Base-by-base conservation (phyloP, 2,888 invertebrate species). In the Eustalomyia histrio region DNA sequence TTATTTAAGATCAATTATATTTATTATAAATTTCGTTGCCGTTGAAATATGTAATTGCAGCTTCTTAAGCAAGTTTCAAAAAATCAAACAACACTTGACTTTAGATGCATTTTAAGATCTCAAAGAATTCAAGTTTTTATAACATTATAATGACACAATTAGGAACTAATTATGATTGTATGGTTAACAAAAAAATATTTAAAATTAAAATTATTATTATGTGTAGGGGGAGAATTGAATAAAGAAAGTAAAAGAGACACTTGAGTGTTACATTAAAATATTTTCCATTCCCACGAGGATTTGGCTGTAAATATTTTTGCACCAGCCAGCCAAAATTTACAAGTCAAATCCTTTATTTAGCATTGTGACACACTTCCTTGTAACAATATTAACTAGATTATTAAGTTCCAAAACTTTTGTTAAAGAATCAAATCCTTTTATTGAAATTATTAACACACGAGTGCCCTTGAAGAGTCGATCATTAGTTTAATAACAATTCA, bases 391-490 rank as follows among this genome's bases (percentile, higher is more conserved):
- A n/a, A n/a, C 43, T 47, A n/a, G 6, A 47, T 47, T 6, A 47
- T 47, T 47, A 47, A n/a, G 43, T 47, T n/a, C n/a, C 43, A 47
- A 47, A 47, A 47, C 43, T 47, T 47, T n/a, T 14, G 10, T 29
- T 6, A 50, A 57, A 39, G 3, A 47, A 16, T 47, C n/a, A 61
- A 78, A 60, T 67, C 67, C 65, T 65, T 72, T 67, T 29, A 6
- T 55, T 33, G 39, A 35, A 76, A 86, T 89, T 86, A 86, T 80
- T 88, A 85, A 85, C 87, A 87, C 88, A 86, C 86, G 89, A 87
- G 84, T 86, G 85, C 83, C 65, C 85, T 84, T 84, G 86, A 89
- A 89, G 87, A 88, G 89, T 82, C 83, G 86, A 86, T 88, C 87
- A 89, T 90, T 89, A 89, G 87, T 84, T 69, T 63, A 53, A 71